These are phyloP conservation scores for Drosophila takahashii DNA, from an alignment of 1,140 invertebrate genomes.

Conservation along the genomic window DNA sequence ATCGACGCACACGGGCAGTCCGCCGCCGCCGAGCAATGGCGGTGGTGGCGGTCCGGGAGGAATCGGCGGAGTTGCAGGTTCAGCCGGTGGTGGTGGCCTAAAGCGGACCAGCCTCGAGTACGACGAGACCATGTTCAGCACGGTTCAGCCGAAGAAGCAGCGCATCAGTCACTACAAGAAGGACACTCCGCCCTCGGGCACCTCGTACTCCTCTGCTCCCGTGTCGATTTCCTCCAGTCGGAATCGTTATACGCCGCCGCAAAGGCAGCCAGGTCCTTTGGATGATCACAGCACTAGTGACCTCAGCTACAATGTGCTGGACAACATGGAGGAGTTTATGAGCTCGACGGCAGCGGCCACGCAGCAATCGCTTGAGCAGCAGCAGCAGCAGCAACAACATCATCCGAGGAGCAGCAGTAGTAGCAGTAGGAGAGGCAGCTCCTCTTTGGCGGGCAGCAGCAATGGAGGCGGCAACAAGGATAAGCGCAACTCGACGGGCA, in stretches of 20 bases:
- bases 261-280: constrained; percentile 58
- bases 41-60: constrained; percentile 81
- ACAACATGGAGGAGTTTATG: constrained; percentile 79
- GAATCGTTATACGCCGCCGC: constrained; percentile 69
- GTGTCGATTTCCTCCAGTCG: constrained; percentile 39
- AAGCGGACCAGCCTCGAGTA: constrained; percentile 80
- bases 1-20: constrained; percentile 88
- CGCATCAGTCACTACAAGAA: constrained; percentile 92
- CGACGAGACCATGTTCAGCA: constrained; percentile 86
- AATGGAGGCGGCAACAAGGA: constrained; percentile 37
- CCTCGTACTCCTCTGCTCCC: constrained; percentile 24
- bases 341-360: constrained; percentile 47
- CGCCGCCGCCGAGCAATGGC: constrained; percentile 86
- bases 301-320: constrained; percentile 78
- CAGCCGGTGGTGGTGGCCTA: constrained; percentile 85
- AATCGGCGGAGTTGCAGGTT: constrained; percentile 77
- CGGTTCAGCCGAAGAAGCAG: constrained; percentile 88
- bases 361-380: constrained; percentile 24
- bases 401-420: constrained; percentile 39
- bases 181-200: constrained; percentile 51
- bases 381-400: constrained; percentile 44
- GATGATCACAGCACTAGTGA: constrained; percentile 74
- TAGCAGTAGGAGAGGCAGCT: constrained; percentile 27
- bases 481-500: constrained; percentile 70
- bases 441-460: constrained; percentile 25